These are phyloP conservation scores for Cacatua alba DNA, from an alignment of 2,113 vertebrate species.

Conservation along the genomic window DNA sequence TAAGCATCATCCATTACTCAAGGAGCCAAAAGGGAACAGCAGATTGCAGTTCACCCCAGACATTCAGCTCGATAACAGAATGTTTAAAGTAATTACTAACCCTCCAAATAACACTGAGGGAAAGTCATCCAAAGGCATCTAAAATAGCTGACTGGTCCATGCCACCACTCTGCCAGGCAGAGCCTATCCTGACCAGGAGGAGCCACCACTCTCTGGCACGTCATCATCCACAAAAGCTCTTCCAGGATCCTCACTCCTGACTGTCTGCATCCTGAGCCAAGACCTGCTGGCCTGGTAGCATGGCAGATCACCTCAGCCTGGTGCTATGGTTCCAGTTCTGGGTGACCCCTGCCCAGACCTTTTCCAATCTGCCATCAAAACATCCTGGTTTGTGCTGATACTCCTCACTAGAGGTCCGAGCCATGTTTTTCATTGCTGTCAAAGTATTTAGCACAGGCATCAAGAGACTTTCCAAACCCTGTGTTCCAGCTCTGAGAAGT, in stretches of 20 bases:
- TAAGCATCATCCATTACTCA: background rate
- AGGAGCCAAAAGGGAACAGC: background rate
- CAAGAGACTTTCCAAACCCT: background rate
- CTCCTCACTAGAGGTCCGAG: background rate
- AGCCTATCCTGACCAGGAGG: background rate
- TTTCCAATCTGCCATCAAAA: background rate
- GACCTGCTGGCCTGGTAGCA: background rate
- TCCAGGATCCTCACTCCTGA: background rate
- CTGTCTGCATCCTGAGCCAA: background rate
- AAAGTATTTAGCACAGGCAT: background rate
- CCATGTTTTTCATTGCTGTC: background rate
- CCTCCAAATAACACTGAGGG: background rate
- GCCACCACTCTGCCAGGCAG: background rate
- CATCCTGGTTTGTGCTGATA: background rate
- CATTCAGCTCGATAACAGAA: background rate
- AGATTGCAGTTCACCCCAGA: background rate
- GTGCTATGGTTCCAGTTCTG: background rate
- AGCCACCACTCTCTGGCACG: background rate
- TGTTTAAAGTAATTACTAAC: background rate
- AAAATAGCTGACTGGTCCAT: background rate
- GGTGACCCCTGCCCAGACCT: background rate
- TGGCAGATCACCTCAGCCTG: background rate
- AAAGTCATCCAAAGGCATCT: background rate
- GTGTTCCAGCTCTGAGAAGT: background rate
- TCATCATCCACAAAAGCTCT: background rate